phyloP scores from a whole-genome alignment of 2,797 vertebrate species.

The Epinephelus malabaricus region DNA sequence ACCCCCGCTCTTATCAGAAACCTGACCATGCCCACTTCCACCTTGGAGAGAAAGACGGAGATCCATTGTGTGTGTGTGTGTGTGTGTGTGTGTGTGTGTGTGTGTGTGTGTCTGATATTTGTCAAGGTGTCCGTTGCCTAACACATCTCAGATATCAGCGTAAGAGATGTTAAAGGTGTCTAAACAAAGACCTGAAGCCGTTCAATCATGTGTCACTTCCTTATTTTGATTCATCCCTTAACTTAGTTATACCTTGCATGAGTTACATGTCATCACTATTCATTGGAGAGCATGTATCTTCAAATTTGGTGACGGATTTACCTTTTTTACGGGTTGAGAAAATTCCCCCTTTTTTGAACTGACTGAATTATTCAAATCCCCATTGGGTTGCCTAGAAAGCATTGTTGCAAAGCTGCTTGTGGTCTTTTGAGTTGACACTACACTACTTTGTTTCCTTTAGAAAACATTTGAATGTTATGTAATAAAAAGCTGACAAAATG shows the following conservation, averaged over 20 bases:
- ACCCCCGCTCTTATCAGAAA: constrained; percentile 80
- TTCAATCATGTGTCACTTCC: constrained; percentile 8
- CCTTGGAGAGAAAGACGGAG: constrained; percentile 58
- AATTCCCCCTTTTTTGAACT: neutral
- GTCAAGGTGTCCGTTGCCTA: constrained; percentile 43
- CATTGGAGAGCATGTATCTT: neutral
- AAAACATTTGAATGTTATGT: too few relatives aligned
- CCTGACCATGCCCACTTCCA: constrained; percentile 75
- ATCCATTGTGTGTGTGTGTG: constrained; percentile 48
- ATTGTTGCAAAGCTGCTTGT: too few relatives aligned
- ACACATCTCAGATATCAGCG: constrained; percentile 44
- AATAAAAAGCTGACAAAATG: too few relatives aligned
- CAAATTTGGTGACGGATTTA: neutral
- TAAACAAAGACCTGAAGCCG: constrained; percentile 35
- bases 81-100: constrained; percentile 27
- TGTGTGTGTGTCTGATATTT: constrained; percentile 49
- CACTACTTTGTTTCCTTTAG: too few relatives aligned
- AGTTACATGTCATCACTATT: neutral
- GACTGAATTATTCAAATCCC: neutral
- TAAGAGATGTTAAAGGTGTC: constrained; percentile 53
- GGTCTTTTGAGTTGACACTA: too few relatives aligned
- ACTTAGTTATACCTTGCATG: neutral
- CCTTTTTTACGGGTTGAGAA: neutral
- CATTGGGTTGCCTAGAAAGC: too few relatives aligned
- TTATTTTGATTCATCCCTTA: neutral